Conservation (phyloP, 1,140 invertebrate genomes). For the Megalopta genalis region DNA sequence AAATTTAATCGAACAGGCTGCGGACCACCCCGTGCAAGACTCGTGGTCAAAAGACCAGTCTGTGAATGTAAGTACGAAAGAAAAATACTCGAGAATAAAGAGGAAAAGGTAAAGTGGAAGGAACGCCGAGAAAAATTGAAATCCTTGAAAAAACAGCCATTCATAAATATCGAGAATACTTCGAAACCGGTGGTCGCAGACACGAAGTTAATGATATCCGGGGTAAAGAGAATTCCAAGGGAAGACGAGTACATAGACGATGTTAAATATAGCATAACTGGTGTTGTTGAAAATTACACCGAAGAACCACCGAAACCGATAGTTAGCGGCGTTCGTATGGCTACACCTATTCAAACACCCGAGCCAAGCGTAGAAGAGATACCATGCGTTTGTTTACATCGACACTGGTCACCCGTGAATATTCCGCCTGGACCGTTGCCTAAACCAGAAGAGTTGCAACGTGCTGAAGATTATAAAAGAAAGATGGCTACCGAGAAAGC, state of each 20-base stretch:
- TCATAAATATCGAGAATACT: conserved; percentile 44
- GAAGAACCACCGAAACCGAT: conserved; percentile 48
- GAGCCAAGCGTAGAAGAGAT: conserved; percentile 45
- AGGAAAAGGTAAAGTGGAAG: conserved; percentile 59
- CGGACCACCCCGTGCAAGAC: background rate
- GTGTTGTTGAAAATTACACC: conserved; percentile 45
- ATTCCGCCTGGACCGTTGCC: conserved; percentile 41
- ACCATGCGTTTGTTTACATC: conserved; percentile 28
- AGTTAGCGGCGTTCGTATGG: conserved; percentile 62
- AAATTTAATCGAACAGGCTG: conserved; percentile 42
- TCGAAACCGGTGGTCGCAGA: conserved; percentile 56
- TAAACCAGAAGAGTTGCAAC: conserved; percentile 1
- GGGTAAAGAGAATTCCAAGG: conserved; percentile 48
- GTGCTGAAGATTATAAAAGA: conserved; percentile 30
- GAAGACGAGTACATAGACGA: conserved; percentile 42
- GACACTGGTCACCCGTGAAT: conserved; percentile 57
- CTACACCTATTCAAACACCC: conserved; percentile 66
- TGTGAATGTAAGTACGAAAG: conserved; percentile 74
- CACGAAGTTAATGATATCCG: conserved; percentile 62
- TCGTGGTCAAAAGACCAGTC: conserved; percentile 67
- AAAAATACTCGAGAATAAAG: conserved; percentile 63
- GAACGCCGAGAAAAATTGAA: conserved; percentile 56
- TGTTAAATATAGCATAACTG: conserved; percentile 55
- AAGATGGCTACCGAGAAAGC: conserved; percentile 27
- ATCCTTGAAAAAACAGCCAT: conserved; percentile 54